A percentile compares a stretch with the other conserved stretches of the same genome.
Evolutionary conservation across 1,140 invertebrate genomes (phyloP).

Genomic region (Sinonovacula constricta): DNA sequence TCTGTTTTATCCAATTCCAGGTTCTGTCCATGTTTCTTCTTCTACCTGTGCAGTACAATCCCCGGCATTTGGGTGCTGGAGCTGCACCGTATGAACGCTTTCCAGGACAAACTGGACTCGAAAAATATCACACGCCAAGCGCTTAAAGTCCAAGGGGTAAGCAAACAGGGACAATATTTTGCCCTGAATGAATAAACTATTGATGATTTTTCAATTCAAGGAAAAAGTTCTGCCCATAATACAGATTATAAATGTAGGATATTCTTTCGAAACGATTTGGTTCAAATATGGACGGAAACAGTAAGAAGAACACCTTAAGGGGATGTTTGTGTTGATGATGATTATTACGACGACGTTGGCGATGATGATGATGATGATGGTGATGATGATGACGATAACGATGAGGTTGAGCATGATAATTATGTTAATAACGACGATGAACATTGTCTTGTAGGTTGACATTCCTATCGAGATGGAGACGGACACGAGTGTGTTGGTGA

Average conservation of each 20-base stretch:
- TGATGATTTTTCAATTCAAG: too few species aligned
- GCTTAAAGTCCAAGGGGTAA: constrained; percentile 45
- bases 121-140: neutral
- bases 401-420: too few species aligned
- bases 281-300: too few species aligned
- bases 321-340: neutral
- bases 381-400: too few species aligned
- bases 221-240: too few species aligned
- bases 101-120: neutral
- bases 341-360: too few species aligned
- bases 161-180: too few species aligned
- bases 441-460: constrained; percentile 56
- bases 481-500: constrained; percentile 84
- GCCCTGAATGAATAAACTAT: too few species aligned
- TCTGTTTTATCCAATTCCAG: constrained; percentile 50
- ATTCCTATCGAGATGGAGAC: constrained; percentile 59
- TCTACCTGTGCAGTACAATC: constrained; percentile 68
- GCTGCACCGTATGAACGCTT: constrained; percentile 59
- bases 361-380: too few species aligned
- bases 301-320: neutral
- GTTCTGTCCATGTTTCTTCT: constrained; percentile 73
- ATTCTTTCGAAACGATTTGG: too few species aligned
- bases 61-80: constrained; percentile 74
- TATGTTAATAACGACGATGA: too few species aligned
- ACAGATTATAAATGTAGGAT: too few species aligned